Base-by-base conservation (phyloP, 2,888 invertebrate species). In the Leistus spinibarbis region DNA sequence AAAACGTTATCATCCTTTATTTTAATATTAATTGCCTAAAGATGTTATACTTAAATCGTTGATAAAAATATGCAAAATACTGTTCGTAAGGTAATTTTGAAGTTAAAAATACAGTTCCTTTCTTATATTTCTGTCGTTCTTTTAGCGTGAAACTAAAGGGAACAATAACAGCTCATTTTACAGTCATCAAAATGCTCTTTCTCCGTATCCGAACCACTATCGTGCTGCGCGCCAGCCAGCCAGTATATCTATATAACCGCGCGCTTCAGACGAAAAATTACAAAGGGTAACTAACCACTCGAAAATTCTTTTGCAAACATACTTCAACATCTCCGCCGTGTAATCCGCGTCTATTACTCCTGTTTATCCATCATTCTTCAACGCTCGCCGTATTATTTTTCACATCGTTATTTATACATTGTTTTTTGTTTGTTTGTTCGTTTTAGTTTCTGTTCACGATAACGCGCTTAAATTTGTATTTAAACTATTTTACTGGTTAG, bases 251-350 rank as follows among this genome's bases (percentile, higher is more conserved):
- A 24, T 24, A 24, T 24, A 24, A 40, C 40, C 40, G 7, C 40
- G 40, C 40, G 40, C 40, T 40, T 40, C 40, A 40, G 7, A 5
- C 40, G 40, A 40, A 40, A 40, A 40, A 40, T 69, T 69, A 69
- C 69, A 69, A 69, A 69, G 69, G 69, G 57, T 60, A 53, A 69
- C 60, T 69, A 69, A 60, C 60, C 60, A 40, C 69, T 69, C 57
- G 63, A 70, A 70, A 70, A 62, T 70, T 63, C 53, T 54, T 70
- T 70, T 70, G 70, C 70, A 40, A 40, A 40, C 40, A 40, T 40
- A 40, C 40, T 40, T 40, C 40, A 40, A 40, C 40, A 40, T 40
- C 40, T 40, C 40, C 40, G 40, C 13, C 40, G 40, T 7, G 40
- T 40, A 40, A 40, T 40, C 40, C 7, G 40, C 40, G 40, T 40